Conservation (phyloP, 2,113 vertebrate species). For the Cyanoliseus patagonus region DNA sequence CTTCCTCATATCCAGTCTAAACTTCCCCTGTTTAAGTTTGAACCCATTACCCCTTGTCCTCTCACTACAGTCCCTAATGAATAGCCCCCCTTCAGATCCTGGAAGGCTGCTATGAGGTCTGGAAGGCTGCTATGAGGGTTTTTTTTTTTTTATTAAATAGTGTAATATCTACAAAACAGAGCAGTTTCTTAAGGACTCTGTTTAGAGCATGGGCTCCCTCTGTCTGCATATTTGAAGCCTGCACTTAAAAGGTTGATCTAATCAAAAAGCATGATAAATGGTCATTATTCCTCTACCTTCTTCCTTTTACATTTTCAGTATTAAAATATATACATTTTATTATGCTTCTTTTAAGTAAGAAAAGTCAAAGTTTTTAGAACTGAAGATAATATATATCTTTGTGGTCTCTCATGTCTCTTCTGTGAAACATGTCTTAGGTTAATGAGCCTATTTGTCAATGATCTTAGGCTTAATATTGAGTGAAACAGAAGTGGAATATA, state of each 20-base stretch:
- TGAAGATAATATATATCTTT: neutral
- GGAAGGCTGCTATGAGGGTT: neutral
- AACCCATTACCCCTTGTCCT: too few species aligned
- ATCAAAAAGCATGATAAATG: neutral
- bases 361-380: neutral
- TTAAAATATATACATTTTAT: neutral
- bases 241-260: neutral
- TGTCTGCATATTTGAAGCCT: neutral
- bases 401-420: neutral
- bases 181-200: neutral
- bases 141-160: neutral
- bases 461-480: neutral
- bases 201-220: neutral
- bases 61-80: too few species aligned
- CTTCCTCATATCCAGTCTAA: too few species aligned
- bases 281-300: neutral
- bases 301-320: neutral
- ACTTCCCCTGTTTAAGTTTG: too few species aligned
- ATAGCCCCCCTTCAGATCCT: too few species aligned
- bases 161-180: neutral
- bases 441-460: neutral
- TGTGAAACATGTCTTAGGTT: neutral
- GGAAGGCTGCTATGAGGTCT: too few species aligned
- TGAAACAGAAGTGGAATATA: neutral
- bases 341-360: neutral